Evolutionary conservation across 2,888 invertebrate genomes (phyloP), one percentile per base, ranked within the genome.

Genomic region (Ophioninae sp.): DNA sequence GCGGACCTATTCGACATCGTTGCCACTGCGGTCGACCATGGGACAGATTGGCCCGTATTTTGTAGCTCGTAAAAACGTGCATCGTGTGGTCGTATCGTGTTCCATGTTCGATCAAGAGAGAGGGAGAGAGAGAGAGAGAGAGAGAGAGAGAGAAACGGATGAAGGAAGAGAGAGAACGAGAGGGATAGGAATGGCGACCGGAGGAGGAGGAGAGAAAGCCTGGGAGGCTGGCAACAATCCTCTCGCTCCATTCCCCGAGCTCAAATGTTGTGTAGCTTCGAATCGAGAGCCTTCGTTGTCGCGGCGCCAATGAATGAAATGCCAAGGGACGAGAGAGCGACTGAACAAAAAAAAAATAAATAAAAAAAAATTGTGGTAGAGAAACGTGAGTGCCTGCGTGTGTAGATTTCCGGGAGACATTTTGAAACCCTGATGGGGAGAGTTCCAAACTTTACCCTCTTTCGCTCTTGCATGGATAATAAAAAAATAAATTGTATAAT

Each of bases 21-120:
- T 88, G 89, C 86, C 90, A 86, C 89, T 88, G 89, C 86, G 91
- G 90, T 91, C 88, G 88, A 87, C 87, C 89, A 88, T 86, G 87
- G 89, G 90, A 89, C 89, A 90, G 90, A 91, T 91, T 90, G 90
- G 88, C 87, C 88, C 88, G 90, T 90, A 91, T 91, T 91, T 91
- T 90, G 89, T 88, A 89, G 89, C 90, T 90, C 90, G 89, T 91
- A 90, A 91, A 91, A 89, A 89, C 90, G 84, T 85, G 80, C 77
- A 76, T 84, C 82, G 85, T 85, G 87, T 75, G 81, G 85, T 82
- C 82, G 85, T 84, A 85, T 56, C 86, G 87, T 86, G 82, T 86
- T 83, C 82, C 84, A 80, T 87, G 85, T 85, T 81, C 85, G 83
- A 56, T 17, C 61, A 41, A 68, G 73, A 37, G 44, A 61, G 61